Percentiles rank a stretch among this genome's conserved stretches.
These are phyloP conservation scores for Meda fulgida DNA, from an alignment of 2,797 vertebrate species.

Conservation along the genomic window DNA sequence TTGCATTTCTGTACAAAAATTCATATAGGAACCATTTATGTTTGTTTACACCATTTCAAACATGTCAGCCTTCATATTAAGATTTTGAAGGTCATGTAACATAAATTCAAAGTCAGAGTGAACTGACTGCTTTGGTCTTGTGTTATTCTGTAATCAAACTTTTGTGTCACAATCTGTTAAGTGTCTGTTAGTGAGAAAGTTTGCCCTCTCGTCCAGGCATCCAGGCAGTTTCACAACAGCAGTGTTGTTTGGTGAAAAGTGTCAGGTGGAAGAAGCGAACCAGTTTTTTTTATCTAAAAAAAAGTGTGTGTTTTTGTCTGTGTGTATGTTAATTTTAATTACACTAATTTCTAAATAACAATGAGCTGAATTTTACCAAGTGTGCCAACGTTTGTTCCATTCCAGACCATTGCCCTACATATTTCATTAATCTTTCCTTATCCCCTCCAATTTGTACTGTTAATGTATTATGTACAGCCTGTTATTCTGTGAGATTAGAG, in stretches of 20 bases:
- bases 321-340: background rate
- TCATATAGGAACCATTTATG: background rate
- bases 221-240: constrained; percentile 57
- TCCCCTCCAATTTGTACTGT: background rate
- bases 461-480: background rate
- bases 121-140: background rate
- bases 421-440: constrained; percentile 44
- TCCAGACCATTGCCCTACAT: constrained; percentile 48
- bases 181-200: constrained; percentile 31
- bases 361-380: constrained; percentile 12
- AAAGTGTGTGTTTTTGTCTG: too few species aligned
- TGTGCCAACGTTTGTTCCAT: constrained; percentile 6
- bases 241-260: constrained; percentile 60
- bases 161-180: background rate
- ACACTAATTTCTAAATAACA: constrained; percentile 8
- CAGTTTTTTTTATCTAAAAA: constrained; percentile 30
- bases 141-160: background rate
- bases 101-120: background rate
- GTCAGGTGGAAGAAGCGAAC: constrained; percentile 47
- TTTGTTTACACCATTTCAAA: background rate
- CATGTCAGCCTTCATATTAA: background rate
- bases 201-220: constrained; percentile 8
- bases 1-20: background rate
- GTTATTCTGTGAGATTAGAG: constrained; percentile 12
- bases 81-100: background rate